Evolutionary conservation across 2,113 vertebrate species (phyloP).

Genomic region (Neolamprologus longior): DNA sequence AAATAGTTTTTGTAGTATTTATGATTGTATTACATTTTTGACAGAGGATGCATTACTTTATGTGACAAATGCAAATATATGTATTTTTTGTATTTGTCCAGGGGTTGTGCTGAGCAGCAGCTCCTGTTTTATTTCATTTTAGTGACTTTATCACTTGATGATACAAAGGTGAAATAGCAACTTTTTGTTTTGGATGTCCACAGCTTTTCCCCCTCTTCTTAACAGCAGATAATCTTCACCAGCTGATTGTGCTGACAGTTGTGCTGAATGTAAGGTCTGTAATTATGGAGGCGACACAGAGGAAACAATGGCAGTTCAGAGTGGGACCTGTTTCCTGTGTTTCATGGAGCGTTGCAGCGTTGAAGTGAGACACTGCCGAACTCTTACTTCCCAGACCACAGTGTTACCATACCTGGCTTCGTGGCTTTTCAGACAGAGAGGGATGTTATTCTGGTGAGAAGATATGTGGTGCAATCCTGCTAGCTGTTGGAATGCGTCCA

Average conservation of each 20-base stretch:
- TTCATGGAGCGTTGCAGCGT: background rate
- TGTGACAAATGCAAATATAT: background rate
- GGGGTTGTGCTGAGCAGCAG: background rate
- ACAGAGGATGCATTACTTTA: background rate
- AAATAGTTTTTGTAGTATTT: background rate
- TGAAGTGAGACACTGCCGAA: background rate
- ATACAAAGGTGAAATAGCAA: background rate
- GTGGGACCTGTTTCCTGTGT: background rate
- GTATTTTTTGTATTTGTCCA: background rate
- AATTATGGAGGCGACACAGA: background rate
- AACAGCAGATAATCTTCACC: background rate
- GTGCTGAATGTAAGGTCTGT: background rate
- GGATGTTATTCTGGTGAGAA: background rate
- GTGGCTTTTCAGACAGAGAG: background rate
- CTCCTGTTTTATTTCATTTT: background rate
- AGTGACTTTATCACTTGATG: background rate
- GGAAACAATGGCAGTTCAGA: background rate
- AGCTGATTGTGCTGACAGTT: background rate
- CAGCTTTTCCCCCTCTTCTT: fast-evolving
- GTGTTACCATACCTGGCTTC: background rate
- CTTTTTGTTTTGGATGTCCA: background rate
- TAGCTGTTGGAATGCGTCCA: background rate
- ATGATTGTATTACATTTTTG: background rate
- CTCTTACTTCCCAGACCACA: background rate
- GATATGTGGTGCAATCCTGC: background rate